Conservation (phyloP, 2,797 vertebrate genomes). For the Poliocrania exsul region DNA sequence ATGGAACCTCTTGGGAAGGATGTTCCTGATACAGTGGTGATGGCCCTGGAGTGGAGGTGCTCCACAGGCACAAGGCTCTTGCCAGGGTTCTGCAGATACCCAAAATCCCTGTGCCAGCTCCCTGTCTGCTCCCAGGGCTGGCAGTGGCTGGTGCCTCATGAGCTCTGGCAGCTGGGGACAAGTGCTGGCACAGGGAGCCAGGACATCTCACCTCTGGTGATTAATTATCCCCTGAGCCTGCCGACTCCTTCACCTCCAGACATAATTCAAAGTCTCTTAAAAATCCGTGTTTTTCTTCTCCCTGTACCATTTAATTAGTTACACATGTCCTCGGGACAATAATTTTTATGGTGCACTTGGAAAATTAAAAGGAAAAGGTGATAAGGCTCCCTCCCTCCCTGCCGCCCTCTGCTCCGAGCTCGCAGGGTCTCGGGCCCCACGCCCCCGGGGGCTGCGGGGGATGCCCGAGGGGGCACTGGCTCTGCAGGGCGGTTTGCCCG, state of each 20-base stretch:
- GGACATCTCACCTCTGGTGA: conserved; percentile 69
- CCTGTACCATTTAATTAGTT: conserved; percentile 71
- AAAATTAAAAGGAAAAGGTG: conserved; percentile 20
- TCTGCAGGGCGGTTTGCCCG: accelerated
- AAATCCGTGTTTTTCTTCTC: conserved; percentile 67
- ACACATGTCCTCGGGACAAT: conserved; percentile 57
- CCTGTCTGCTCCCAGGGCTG: not conserved
- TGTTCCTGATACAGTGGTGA: accelerated
- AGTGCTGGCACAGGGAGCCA: not conserved
- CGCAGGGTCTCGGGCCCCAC: not conserved
- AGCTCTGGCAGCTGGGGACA: not conserved
- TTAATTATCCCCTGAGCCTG: conserved; percentile 69
- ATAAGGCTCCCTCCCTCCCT: not conserved
- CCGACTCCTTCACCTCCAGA: conserved; percentile 70
- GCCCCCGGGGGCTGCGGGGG: accelerated
- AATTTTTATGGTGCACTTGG: not conserved
- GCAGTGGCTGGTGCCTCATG: not conserved
- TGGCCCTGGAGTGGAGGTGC: not conserved
- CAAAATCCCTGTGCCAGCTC: not conserved
- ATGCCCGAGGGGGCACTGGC: not conserved
- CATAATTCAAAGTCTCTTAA: conserved; percentile 69
- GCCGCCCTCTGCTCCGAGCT: not conserved
- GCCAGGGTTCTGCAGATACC: not conserved
- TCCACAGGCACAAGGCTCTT: not conserved
- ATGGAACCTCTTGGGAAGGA: not conserved